phyloP scores from a whole-genome alignment of 2,113 vertebrate genomes.

The Mola mola region DNA sequence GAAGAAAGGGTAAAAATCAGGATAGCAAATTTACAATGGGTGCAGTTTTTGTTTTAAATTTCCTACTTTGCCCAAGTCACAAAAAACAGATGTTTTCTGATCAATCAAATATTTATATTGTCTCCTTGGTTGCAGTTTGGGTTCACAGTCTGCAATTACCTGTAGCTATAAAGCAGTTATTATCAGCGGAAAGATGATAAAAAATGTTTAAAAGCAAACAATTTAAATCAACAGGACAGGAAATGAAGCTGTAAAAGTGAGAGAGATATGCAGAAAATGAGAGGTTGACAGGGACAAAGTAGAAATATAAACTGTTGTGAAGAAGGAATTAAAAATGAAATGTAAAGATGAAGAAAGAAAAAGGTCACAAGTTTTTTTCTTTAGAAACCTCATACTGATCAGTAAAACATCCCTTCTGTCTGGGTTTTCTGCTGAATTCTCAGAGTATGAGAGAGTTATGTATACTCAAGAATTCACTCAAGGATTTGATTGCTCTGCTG shows the following conservation, averaged over 20 bases:
- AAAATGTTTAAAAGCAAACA: slow-evolving; percentile 82
- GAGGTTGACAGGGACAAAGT: background rate
- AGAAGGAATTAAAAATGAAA: background rate
- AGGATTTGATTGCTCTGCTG: slow-evolving; percentile 70
- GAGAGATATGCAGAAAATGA: slow-evolving; percentile 4
- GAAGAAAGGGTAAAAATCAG: slow-evolving; percentile 58
- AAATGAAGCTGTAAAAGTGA: slow-evolving; percentile 82
- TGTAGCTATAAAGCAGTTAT: slow-evolving; percentile 82
- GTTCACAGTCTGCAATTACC: slow-evolving; percentile 79
- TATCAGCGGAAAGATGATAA: slow-evolving; percentile 82
- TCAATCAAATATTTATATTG: slow-evolving; percentile 88
- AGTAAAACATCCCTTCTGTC: slow-evolving; percentile 46
- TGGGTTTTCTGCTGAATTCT: slow-evolving; percentile 63
- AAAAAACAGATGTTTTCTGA: slow-evolving; percentile 63
- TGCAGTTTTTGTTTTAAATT: slow-evolving; percentile 82
- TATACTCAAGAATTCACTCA: slow-evolving; percentile 69
- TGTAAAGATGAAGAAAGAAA: background rate
- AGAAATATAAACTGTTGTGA: slow-evolving; percentile 7
- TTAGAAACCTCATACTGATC: slow-evolving; percentile 30
- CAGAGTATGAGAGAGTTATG: slow-evolving; percentile 51
- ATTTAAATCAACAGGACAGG: slow-evolving; percentile 82
- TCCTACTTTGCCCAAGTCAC: slow-evolving; percentile 70
- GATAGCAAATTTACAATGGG: slow-evolving; percentile 82
- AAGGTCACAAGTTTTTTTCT: slow-evolving; percentile 57
- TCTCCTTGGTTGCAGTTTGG: slow-evolving; percentile 68